Conservation (phyloP, 2,113 vertebrate genomes). For the Sterrhoptilus dennistouni region DNA sequence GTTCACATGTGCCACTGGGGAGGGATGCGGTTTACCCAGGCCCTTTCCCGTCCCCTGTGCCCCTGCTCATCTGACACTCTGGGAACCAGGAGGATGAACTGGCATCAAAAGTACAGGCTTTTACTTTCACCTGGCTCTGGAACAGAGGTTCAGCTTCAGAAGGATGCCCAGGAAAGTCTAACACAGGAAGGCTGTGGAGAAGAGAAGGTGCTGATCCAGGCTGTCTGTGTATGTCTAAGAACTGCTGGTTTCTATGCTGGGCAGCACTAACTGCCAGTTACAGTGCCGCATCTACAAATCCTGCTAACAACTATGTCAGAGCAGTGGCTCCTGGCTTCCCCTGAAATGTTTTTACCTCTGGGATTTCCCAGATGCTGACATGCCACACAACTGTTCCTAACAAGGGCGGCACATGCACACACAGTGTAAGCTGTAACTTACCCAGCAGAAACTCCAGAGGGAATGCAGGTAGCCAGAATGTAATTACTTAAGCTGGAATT, state of each 20-base stretch:
- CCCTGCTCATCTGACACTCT: not conserved
- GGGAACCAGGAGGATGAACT: not conserved
- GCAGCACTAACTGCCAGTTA: not conserved
- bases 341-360: not conserved
- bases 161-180: not conserved
- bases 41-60: not conserved
- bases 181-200: not conserved
- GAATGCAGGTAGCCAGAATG: constrained; percentile 19
- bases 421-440: not conserved
- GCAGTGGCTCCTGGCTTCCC: not conserved
- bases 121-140: not conserved
- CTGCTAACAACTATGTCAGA: not conserved
- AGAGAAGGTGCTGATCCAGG: not conserved
- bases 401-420: accelerated
- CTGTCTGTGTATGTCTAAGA: not conserved
- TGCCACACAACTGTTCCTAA: not conserved
- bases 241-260: not conserved
- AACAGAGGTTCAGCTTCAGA: not conserved
- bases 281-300: not conserved
- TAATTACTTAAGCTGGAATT: constrained; percentile 41
- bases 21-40: not conserved
- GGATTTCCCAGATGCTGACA: not conserved
- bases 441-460: not conserved
- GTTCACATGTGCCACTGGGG: not conserved
- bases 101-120: not conserved